Percentiles rank a stretch among this genome's conserved stretches.
Evolutionary conservation across 2,113 vertebrate genomes (phyloP).

Genomic region (Labeo rohita): DNA sequence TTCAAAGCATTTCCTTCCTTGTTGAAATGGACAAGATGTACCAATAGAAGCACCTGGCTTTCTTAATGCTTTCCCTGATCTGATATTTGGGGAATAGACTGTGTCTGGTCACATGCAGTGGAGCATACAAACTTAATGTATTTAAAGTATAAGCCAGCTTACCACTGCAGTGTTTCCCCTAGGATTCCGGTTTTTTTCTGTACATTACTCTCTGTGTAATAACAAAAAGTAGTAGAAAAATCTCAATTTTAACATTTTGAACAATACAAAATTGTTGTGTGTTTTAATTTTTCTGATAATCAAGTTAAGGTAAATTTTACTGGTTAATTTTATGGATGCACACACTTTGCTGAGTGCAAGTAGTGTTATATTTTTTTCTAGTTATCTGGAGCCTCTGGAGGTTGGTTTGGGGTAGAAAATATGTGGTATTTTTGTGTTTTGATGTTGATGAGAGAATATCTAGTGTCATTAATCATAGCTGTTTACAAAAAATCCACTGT

Average conservation of each 20-base stretch:
- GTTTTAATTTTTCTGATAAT: too few relatives aligned
- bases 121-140: not conserved
- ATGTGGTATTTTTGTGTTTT: not conserved
- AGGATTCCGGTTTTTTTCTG: too few relatives aligned
- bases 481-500: not conserved
- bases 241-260: too few relatives aligned
- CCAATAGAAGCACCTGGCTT: conserved; percentile 33
- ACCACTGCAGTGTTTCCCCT: not conserved
- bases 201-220: too few relatives aligned
- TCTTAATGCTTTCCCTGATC: conserved; percentile 8
- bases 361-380: not conserved
- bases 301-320: too few relatives aligned
- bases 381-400: not conserved
- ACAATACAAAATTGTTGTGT: too few relatives aligned
- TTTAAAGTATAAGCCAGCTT: not conserved
- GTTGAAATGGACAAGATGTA: conserved; percentile 31
- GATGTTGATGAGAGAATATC: not conserved
- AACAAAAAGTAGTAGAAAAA: too few relatives aligned
- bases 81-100: not conserved
- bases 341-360: not conserved
- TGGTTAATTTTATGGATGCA: not conserved
- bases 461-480: not conserved
- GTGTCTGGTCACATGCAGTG: conserved; percentile 7
- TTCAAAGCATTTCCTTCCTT: conserved; percentile 20
- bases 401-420: not conserved